phyloP scores from a whole-genome alignment of 2,113 vertebrate genomes.

The Ophiodon elongatus region DNA sequence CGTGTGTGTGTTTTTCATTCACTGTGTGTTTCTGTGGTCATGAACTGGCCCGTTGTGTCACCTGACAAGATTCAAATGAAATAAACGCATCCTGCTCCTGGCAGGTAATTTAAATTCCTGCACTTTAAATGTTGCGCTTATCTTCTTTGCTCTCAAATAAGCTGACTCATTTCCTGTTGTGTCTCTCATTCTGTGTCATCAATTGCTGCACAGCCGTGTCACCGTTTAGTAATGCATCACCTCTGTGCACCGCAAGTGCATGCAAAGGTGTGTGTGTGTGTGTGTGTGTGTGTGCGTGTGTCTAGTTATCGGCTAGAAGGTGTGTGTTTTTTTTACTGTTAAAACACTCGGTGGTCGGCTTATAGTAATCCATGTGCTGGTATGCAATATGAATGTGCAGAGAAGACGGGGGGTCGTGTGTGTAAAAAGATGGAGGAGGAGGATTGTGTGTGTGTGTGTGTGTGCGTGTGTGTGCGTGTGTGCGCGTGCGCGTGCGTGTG shows the following conservation, averaged over 20 bases:
- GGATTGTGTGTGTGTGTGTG: conserved; percentile 4
- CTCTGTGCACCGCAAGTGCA: conserved; percentile 11
- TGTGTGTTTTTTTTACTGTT: conserved; percentile 1
- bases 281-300: conserved; percentile 15
- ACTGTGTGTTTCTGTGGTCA: neutral
- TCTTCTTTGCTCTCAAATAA: conserved; percentile 6
- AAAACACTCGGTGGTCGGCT: conserved; percentile 27
- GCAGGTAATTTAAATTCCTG: neutral
- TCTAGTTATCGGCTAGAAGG: conserved; percentile 17
- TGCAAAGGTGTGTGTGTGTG: conserved; percentile 39
- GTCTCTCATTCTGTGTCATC: conserved; percentile 6
- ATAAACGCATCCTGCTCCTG: neutral
- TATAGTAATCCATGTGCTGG: conserved; percentile 66
- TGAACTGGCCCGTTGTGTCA: neutral
- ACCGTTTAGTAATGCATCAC: conserved; percentile 34
- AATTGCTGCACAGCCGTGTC: conserved; percentile 28
- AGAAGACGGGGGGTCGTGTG: conserved; percentile 22
- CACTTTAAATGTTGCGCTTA: conserved; percentile 25
- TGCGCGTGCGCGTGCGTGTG: neutral
- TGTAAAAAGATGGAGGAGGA: conserved; percentile 28
- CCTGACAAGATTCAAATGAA: neutral
- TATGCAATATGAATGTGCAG: conserved; percentile 61
- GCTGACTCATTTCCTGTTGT: conserved; percentile 67
- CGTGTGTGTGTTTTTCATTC: too few species aligned
- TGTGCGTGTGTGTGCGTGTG: conserved; percentile 3